A percentile compares a stretch with the other conserved stretches of the same genome.
Conservation (phyloP, 2,797 vertebrate species). For the Coreius guichenoti region DNA sequence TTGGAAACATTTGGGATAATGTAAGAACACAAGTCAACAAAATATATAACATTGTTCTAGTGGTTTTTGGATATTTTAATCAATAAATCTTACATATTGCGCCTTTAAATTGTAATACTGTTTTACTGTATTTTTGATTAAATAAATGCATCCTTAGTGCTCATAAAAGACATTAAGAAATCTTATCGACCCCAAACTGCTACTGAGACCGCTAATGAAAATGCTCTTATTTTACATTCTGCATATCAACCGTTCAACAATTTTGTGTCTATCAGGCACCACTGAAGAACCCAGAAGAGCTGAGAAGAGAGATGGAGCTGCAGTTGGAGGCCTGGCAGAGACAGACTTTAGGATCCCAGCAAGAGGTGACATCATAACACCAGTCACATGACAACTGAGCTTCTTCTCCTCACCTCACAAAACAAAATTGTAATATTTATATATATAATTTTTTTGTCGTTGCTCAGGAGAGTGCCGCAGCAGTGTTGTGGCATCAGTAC, state of each 20-base stretch:
- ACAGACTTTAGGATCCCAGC: constrained; percentile 79
- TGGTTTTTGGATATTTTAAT: too few relatives aligned
- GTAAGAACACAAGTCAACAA: too few relatives aligned
- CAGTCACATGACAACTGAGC: background rate
- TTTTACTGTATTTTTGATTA: background rate
- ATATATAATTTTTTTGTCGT: background rate
- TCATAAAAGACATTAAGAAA: background rate
- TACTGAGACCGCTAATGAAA: background rate
- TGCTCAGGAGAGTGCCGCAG: constrained; percentile 84
- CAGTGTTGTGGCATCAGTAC: constrained; percentile 93
- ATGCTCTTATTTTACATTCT: background rate
- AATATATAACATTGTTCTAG: too few relatives aligned
- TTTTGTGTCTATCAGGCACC: constrained; percentile 71
- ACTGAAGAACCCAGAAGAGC: constrained; percentile 82
- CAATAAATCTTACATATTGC: too few relatives aligned
- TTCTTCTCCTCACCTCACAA: background rate
- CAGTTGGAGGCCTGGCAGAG: constrained; percentile 90
- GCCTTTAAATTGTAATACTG: background rate
- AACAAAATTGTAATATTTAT: background rate
- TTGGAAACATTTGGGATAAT: too few relatives aligned
- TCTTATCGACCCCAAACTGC: background rate
- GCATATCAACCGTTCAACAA: background rate
- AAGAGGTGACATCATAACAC: constrained; percentile 81
- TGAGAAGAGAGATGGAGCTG: constrained; percentile 90
- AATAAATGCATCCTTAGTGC: background rate